phyloP scores from a whole-genome alignment of 2,888 invertebrate genomes.

The Eilema sororculum region DNA sequence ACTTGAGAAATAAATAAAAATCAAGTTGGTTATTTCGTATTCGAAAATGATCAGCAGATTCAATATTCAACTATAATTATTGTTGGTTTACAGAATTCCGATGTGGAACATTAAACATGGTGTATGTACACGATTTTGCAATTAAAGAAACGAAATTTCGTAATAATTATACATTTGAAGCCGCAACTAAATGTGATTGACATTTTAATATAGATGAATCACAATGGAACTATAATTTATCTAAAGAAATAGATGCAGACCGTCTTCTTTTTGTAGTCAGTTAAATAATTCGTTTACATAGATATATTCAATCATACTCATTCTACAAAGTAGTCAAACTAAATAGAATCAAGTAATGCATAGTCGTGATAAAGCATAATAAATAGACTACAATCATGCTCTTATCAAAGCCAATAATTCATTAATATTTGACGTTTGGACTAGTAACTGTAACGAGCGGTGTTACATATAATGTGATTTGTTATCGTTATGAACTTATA shows the following conservation, averaged over 20 bases:
- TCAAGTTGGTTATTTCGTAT: background rate
- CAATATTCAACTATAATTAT: background rate
- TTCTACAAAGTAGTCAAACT: constrained; percentile 9
- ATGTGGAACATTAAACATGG: background rate
- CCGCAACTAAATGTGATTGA: background rate
- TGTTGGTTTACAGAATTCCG: background rate
- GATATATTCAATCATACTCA: background rate
- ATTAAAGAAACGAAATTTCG: background rate
- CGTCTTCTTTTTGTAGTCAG: no score
- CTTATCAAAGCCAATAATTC: constrained; percentile 59
- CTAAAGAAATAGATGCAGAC: background rate
- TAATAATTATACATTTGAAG: background rate
- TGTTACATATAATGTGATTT: constrained; percentile 30
- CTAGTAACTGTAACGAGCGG: constrained; percentile 54
- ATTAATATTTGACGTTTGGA: constrained; percentile 58
- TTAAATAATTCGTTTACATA: no score
- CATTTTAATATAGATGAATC: constrained; percentile 2
- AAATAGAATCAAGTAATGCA: constrained; percentile 31
- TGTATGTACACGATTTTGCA: constrained; percentile 1
- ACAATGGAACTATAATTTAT: background rate
- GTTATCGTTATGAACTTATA: constrained; percentile 37
- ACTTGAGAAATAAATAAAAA: constrained; percentile 15
- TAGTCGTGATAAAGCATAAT: constrained; percentile 40
- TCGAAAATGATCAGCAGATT: background rate
- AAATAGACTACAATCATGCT: constrained; percentile 34